These are phyloP conservation scores for Sarcophaga peregrina DNA, from an alignment of 1,140 invertebrate genomes.

Conservation along the genomic window DNA sequence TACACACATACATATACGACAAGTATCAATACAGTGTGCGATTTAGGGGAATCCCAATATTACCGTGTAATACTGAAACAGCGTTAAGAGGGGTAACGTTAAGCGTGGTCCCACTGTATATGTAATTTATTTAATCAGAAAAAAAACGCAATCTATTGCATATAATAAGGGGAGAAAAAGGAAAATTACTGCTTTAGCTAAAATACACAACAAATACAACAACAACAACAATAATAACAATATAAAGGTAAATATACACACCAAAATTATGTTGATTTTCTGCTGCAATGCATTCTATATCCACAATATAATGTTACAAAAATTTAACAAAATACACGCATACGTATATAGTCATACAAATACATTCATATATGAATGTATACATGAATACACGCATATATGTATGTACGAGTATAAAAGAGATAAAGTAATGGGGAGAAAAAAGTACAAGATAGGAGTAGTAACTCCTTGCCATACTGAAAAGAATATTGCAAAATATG, in stretches of 20 bases:
- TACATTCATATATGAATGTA: neutral
- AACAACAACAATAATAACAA: too few species aligned
- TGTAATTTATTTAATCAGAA: conserved; percentile 7
- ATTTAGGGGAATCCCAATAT: too few species aligned
- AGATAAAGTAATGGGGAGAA: neutral
- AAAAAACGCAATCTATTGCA: neutral
- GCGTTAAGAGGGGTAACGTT: too few species aligned
- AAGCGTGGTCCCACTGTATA: neutral
- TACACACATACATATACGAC: too few species aligned
- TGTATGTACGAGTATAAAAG: neutral
- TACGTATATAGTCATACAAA: neutral
- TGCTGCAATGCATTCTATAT: conserved; percentile 14
- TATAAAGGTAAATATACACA: neutral
- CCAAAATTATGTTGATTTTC: conserved; percentile 17
- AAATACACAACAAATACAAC: neutral
- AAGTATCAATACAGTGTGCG: too few species aligned
- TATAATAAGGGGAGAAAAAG: neutral
- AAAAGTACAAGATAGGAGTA: neutral
- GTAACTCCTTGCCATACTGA: too few species aligned
- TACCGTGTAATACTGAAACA: too few species aligned
- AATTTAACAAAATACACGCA: neutral
- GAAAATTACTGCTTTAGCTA: neutral
- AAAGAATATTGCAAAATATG: too few species aligned
- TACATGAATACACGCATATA: neutral
- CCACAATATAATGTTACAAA: neutral